A percentile compares a stretch with the other conserved stretches of the same genome.
phyloP scores from a whole-genome alignment of 2,113 vertebrate genomes.

The Rhinolophus sinicus region DNA sequence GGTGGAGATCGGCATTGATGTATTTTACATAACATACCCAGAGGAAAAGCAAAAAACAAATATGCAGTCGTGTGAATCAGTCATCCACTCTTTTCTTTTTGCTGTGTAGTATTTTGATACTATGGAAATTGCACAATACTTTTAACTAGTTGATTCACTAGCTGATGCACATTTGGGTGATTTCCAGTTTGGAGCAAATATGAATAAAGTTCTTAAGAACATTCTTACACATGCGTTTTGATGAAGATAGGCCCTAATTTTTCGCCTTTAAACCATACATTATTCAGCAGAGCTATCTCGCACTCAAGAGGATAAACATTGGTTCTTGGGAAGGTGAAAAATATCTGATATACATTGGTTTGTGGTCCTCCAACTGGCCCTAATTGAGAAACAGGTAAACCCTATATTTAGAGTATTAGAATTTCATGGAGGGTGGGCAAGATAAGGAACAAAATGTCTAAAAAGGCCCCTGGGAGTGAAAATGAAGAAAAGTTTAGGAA shows the following conservation, averaged over 20 bases:
- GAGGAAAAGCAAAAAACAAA: no score
- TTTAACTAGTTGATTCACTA: background rate
- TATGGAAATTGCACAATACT: no score
- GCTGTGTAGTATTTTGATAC: no score
- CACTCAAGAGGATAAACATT: background rate
- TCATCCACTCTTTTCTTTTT: no score
- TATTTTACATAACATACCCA: no score
- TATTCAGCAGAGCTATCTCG: background rate
- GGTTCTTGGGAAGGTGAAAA: background rate
- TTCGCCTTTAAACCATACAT: background rate
- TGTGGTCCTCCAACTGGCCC: background rate
- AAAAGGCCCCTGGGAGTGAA: background rate
- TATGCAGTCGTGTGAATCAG: no score
- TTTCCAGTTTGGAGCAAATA: background rate
- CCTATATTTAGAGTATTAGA: background rate
- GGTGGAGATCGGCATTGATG: no score
- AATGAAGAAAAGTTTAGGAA: background rate
- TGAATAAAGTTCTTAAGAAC: background rate
- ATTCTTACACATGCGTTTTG: background rate
- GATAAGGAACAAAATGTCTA: background rate
- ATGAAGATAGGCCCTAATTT: background rate
- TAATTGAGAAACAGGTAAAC: background rate
- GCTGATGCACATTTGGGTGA: background rate
- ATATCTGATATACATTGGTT: background rate
- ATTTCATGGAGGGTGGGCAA: background rate